phyloP scores from a whole-genome alignment of 2,797 vertebrate species.

The Lepus oiostolus region DNA sequence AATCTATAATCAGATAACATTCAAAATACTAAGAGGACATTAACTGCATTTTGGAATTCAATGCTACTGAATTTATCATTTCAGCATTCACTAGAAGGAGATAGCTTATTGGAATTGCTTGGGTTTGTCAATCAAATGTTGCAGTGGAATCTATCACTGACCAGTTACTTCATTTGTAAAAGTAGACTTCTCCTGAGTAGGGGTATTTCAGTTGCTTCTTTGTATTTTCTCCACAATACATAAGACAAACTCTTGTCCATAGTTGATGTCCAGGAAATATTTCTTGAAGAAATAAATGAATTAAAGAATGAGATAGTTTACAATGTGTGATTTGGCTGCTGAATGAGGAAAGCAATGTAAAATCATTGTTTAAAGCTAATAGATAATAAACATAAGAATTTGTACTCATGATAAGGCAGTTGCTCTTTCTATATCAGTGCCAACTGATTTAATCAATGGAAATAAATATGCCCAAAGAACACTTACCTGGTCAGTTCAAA shows the following conservation, averaged over 20 bases:
- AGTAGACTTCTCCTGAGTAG: neutral
- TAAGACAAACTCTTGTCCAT: neutral
- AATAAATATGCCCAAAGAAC: neutral
- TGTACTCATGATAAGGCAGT: neutral
- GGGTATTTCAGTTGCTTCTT: neutral
- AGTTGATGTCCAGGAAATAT: neutral
- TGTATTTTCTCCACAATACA: neutral
- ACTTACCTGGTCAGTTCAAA: neutral
- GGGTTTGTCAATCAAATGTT: neutral
- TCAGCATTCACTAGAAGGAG: neutral
- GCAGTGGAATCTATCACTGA: neutral
- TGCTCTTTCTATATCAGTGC: neutral
- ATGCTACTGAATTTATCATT: neutral
- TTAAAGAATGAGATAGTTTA: neutral
- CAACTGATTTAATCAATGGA: neutral
- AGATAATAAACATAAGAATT: conserved; percentile 14
- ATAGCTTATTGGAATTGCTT: neutral
- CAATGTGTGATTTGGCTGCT: neutral
- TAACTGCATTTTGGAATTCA: neutral
- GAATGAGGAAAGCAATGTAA: neutral
- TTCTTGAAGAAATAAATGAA: neutral
- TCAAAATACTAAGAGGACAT: neutral
- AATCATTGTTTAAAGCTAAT: conserved; percentile 20
- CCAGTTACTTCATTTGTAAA: conserved; percentile 14
- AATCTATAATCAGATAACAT: neutral